Base-by-base conservation (phyloP, 1,140 invertebrate genomes). In the Drosophila grimshawi region DNA sequence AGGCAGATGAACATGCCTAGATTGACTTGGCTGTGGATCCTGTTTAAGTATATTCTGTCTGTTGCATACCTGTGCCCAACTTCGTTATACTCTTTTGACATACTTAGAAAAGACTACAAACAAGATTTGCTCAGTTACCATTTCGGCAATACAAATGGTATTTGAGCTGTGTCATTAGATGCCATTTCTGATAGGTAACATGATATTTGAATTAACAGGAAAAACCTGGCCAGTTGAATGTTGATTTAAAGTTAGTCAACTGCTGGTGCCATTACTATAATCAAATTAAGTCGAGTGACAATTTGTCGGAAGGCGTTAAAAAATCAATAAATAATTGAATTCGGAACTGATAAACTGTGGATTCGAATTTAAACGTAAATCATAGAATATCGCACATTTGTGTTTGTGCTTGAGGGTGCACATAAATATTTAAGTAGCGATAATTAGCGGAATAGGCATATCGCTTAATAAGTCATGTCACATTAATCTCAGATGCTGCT, bases 371-470 rank as follows among this genome's bases (percentile, higher is more conserved):
- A 60, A 60, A 11, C 19, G 10, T 43, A 3, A 4, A 4, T n/a
- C 39, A 43, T n/a, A n/a, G n/a, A n/a, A n/a, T n/a, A n/a, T n/a
- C n/a, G n/a, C n/a, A n/a, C n/a, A n/a, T n/a, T n/a, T n/a, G 4
- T 43, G 39, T 43, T 43, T 29, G 52, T 49, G 68, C 74, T 45
- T 57, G 63, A 29, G 53, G 57, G 27, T 29, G 4, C 19, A 62
- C 51, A 82, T 88, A 78, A 82, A 78, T 82, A 43, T n/a, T 45
- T 51, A 46, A 55, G 60, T 51, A 49, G 48, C 63, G 65, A 76
- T 67, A 86, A 86, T 86, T 86, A 81, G 67, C 71, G 48, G 48
- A 30, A 52, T 82, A 78, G 86, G 81, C 81, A 79, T 76, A 72
- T 72, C 51, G 60, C 52, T 65, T 70, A 69, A 80, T 78, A 78